Evolutionary conservation across 2,113 vertebrate genomes (phyloP), one percentile per base, ranked within the genome.

Genomic region (Phoxinus phoxinus): DNA sequence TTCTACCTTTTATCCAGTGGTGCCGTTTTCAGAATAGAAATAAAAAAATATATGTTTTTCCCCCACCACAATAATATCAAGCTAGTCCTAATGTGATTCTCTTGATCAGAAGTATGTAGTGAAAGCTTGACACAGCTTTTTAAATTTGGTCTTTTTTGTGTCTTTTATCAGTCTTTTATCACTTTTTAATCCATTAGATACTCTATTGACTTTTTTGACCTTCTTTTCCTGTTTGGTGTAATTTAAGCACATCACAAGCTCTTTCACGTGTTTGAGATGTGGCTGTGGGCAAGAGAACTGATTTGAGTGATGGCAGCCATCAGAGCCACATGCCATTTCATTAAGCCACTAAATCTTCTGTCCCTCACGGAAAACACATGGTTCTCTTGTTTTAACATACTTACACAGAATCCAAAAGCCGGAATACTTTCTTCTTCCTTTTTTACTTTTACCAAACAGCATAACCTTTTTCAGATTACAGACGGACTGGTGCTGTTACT

Each of bases 191-290:
- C 15, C 32, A 85, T 81, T 76, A 58, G 48, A 46, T 85, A 44
- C 58, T 56, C 41, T 84, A 8, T 46, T 32, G 21, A 81, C 56
- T 51, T 74, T 81, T 81, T 51, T 21, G 3, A 13, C 12, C 15
- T 51, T 56, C 53, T 56, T 56, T 30, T 61, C 56, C 53, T 77
- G 21, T 85, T 78, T 37, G 4, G 32, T 27, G n/a, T 30, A 15
- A 63, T 77, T 78, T 32, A 51, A 61, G 69, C 48, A n/a, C 51
- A 63, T 83, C 75, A 84, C 76, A 78, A 85, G 58, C 15, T 81
- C 27, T 30, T 81, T 12, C 78, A 81, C 78, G 8, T 81, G 78
- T 44, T 65, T 46, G 37, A 63, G 72, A 63, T 83, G 61, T 69
- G 15, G 73, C 72, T 78, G 59, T 61, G 15, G 51, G 84, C 86